Evolutionary conservation across 2,797 vertebrate species (phyloP).

Genomic region (Lagocephalus sceleratus): DNA sequence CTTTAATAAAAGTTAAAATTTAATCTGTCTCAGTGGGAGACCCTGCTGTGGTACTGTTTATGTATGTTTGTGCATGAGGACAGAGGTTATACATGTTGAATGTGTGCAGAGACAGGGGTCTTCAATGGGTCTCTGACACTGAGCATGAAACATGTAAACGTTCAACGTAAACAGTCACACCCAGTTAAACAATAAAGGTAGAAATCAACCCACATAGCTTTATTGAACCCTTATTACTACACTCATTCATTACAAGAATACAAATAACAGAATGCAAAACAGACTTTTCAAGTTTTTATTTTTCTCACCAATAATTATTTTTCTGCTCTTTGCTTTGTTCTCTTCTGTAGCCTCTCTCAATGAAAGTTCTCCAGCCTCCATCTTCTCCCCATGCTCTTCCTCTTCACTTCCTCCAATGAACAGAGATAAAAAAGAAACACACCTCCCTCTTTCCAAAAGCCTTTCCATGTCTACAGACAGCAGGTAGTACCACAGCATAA

Average conservation of each 20-base stretch:
- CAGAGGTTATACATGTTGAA: slow-evolving; percentile 9
- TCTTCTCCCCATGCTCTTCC: slow-evolving; percentile 67
- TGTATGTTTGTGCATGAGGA: slow-evolving; percentile 24
- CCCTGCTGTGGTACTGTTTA: slow-evolving; percentile 36
- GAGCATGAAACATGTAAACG: slow-evolving; percentile 12
- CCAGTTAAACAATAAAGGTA: slow-evolving; percentile 17
- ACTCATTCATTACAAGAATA: neutral
- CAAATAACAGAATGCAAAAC: slow-evolving; percentile 27
- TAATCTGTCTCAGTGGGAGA: slow-evolving; percentile 60
- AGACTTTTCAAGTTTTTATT: slow-evolving; percentile 12
- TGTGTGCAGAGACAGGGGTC: slow-evolving; percentile 7
- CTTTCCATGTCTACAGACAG: slow-evolving; percentile 80
- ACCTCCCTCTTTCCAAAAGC: slow-evolving; percentile 73
- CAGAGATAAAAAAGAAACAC: slow-evolving; percentile 76
- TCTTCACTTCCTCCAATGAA: slow-evolving; percentile 66
- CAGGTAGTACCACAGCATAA: slow-evolving; percentile 61
- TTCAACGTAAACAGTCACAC: neutral
- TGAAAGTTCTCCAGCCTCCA: slow-evolving; percentile 64
- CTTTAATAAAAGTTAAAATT: slow-evolving; percentile 55
- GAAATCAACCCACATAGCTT: slow-evolving; percentile 20
- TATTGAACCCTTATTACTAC: slow-evolving; percentile 10
- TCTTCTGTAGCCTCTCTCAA: slow-evolving; percentile 73
- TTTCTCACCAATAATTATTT: slow-evolving; percentile 11
- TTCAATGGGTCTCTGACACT: slow-evolving; percentile 14
- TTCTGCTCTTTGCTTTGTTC: slow-evolving; percentile 6